These are phyloP conservation scores for Phylloscopus trochilus DNA, from an alignment of 2,113 vertebrate genomes.

Conservation along the genomic window DNA sequence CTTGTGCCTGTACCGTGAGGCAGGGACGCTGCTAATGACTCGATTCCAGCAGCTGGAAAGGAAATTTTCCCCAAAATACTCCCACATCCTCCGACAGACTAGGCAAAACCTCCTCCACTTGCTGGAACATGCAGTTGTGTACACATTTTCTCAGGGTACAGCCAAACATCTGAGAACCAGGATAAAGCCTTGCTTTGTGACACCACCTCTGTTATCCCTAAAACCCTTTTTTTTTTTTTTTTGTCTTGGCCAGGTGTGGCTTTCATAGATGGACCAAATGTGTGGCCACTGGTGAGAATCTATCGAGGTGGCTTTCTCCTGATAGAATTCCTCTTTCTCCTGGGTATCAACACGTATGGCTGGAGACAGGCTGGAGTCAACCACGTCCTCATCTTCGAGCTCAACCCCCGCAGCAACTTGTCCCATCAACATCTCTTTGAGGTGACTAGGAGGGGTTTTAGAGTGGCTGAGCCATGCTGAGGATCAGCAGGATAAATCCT, in stretches of 20 bases:
- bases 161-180: not conserved
- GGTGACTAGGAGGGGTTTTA: constrained; percentile 69
- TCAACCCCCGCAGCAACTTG: constrained; percentile 94
- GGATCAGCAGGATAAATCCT: not conserved
- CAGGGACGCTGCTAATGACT: not conserved
- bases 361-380: constrained; percentile 96
- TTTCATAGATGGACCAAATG: constrained; percentile 76
- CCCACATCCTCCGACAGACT: not conserved
- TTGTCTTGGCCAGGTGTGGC: constrained; percentile 76
- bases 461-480: not conserved
- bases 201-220: not conserved
- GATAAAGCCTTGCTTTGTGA: not conserved
- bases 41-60: not conserved
- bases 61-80: not conserved
- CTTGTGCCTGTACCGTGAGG: not conserved
- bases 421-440: constrained; percentile 97
- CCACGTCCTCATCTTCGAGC: constrained; percentile 95
- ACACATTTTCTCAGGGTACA: not conserved
- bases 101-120: not conserved
- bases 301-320: constrained; percentile 96
- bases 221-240: not conserved
- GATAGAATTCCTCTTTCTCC: constrained; percentile 96
- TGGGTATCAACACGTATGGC: constrained; percentile 95
- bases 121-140: not conserved
- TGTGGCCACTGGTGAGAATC: constrained; percentile 93